Conservation (phyloP, 2,888 invertebrate species). For the Melipona bicolor region DNA sequence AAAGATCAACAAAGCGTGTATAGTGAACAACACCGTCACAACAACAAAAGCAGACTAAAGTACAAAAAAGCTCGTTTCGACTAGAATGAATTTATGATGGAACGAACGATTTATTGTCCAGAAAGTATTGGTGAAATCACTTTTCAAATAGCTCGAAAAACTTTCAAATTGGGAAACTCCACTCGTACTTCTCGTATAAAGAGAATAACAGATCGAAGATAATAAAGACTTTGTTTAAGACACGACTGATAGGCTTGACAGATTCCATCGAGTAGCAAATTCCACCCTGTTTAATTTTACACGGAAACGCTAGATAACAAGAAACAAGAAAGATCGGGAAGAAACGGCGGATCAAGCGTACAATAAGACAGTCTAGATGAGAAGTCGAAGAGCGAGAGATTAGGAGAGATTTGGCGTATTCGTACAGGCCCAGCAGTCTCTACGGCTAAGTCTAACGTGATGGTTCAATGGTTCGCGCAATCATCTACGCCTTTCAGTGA, state of each 20-base stretch:
- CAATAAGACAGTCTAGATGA: not conserved
- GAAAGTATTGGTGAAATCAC: not conserved
- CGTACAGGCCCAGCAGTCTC: conserved; percentile 47
- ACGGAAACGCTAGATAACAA: not conserved
- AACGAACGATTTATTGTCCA: not conserved
- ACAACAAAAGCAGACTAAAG: conserved; percentile 2
- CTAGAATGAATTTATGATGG: not conserved
- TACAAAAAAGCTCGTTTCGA: not conserved
- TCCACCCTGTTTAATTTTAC: not conserved
- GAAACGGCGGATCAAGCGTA: conserved; percentile 10
- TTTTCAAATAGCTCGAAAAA: not conserved
- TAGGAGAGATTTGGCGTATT: conserved; percentile 29
- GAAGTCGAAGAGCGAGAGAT: not conserved
- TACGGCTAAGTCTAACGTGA: conserved; percentile 48
- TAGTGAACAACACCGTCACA: not conserved
- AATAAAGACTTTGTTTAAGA: not conserved
- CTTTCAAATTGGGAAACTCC: not conserved
- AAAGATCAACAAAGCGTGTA: not conserved
- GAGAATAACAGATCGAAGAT: not conserved
- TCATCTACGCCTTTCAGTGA: conserved; percentile 40
- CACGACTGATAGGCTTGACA: not conserved
- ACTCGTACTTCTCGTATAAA: not conserved
- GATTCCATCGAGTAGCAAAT: not conserved
- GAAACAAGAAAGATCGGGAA: too few species aligned
- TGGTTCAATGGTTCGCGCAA: conserved; percentile 39